Conservation (phyloP, 2,797 vertebrate species). For the Uromys caudimaculatus region DNA sequence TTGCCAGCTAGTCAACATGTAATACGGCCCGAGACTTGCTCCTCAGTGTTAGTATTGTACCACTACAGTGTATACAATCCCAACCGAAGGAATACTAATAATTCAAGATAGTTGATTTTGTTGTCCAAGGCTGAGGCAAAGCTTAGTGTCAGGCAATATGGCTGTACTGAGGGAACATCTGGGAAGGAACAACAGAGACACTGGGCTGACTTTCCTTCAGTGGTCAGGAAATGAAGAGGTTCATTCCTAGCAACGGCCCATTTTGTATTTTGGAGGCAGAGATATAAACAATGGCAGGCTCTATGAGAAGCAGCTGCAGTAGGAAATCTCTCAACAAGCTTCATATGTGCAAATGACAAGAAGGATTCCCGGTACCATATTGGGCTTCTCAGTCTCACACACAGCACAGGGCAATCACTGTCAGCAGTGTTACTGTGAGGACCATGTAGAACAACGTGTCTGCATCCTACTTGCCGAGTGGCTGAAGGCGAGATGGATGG, state of each 20-base stretch:
- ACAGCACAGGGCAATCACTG: constrained; percentile 4
- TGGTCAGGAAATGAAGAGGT: constrained; percentile 75
- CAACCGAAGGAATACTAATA: neutral
- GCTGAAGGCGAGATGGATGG: constrained; percentile 68
- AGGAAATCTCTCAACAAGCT: constrained; percentile 66
- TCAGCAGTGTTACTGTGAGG: constrained; percentile 51
- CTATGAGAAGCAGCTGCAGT: constrained; percentile 79
- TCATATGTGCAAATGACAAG: constrained; percentile 71
- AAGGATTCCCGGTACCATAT: constrained; percentile 64
- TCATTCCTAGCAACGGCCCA: constrained; percentile 70
- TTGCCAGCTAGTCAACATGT: neutral
- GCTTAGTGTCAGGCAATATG: constrained; percentile 1
- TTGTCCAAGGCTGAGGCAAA: neutral
- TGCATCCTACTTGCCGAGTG: constrained; percentile 18
- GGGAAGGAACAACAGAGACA: constrained; percentile 77
- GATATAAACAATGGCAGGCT: constrained; percentile 80
- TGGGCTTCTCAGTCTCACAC: constrained; percentile 76
- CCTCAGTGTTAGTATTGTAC: neutral
- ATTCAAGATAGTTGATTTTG: neutral
- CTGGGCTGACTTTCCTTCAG: constrained; percentile 81
- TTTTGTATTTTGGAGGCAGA: constrained; percentile 80
- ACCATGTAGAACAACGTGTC: neutral
- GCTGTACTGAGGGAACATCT: constrained; percentile 72
- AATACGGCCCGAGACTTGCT: neutral
- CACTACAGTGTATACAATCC: neutral